These are phyloP conservation scores for Anadara kagoshimensis DNA, from an alignment of 1,140 invertebrate species.

Conservation along the genomic window DNA sequence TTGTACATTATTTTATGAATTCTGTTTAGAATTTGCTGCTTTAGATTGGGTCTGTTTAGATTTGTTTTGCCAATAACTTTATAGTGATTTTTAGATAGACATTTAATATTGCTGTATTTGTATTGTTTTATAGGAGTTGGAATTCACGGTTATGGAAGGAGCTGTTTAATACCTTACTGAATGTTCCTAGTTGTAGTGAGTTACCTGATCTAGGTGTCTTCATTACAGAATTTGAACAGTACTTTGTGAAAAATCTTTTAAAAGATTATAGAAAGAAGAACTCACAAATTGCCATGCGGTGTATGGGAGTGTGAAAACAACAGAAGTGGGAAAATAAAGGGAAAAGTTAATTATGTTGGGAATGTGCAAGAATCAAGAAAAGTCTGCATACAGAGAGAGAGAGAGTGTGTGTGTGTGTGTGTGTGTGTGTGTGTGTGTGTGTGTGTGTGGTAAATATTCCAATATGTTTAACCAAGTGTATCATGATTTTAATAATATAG, in stretches of 20 bases:
- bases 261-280: not conserved
- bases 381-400: no score
- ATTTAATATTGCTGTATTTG: not conserved
- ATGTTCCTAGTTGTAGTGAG: constrained; percentile 65
- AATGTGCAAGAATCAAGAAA: no score
- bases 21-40: not conserved
- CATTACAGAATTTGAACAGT: constrained; percentile 60
- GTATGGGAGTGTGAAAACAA: no score
- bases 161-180: constrained; percentile 64
- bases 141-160: constrained; percentile 62
- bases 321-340: no score
- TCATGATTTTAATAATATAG: no score
- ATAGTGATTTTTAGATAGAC: not conserved
- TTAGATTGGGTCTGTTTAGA: not conserved
- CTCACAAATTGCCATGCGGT: no score
- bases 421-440: no score
- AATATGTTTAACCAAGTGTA: no score
- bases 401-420: no score
- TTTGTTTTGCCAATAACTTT: not conserved
- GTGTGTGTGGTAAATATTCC: no score
- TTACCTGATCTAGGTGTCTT: constrained; percentile 61
- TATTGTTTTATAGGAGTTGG: constrained; percentile 54
- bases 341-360: no score
- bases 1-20: no score
- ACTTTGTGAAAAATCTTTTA: constrained; percentile 46